Evolutionary conservation across 2,888 invertebrate species (phyloP), one percentile per base, ranked within the genome.

Genomic region (Imbricaverruca yamaguchii): DNA sequence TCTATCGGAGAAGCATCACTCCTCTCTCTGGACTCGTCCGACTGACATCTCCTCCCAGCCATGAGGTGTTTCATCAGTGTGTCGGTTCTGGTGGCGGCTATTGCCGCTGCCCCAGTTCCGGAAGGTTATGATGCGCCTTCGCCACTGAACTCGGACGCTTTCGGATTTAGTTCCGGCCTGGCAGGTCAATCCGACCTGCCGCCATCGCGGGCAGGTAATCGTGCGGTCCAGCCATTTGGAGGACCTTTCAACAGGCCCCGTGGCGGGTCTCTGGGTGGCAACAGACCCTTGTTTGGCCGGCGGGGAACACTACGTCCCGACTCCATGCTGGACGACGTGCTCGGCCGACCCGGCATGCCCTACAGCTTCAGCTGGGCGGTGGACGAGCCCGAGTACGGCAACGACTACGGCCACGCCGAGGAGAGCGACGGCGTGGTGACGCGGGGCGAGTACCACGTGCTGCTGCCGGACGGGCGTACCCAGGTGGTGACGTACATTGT

Each of bases 331-430:
- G 65, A 65, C 65, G 65, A 23, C 23, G 23, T 65, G 65, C 65
- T 18, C 23, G 18, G 9, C 65, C 23, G 65, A 8, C 65, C 65
- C 23, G 65, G 65, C 65, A 65, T 23, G 65, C 65, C 65, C 23
- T 65, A 65, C 23, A 23, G 23, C 65, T 65, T 65, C 65, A 65
- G 65, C 65, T 65, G 65, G 65, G 65, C 65, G 0, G 65, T 65
- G 10, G 65, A 65, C 65, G 65, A 65, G 65, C 65, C 65, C n/a
- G 65, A 65, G 23, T 65, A 65, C 65, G 65, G 65, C 23, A 65
- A 65, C 65, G 9, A 65, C 18, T 65, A 65, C 65, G 65, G 65
- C 65, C 65, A 65, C 23, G 23, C n/a, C 18, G 23, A 65, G 65
- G 65, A 65, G 65, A 65, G 65, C 8, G 65, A 65, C 39, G 39